Conservation (phyloP, 2,888 invertebrate genomes). For the Epinotia bilunana region DNA sequence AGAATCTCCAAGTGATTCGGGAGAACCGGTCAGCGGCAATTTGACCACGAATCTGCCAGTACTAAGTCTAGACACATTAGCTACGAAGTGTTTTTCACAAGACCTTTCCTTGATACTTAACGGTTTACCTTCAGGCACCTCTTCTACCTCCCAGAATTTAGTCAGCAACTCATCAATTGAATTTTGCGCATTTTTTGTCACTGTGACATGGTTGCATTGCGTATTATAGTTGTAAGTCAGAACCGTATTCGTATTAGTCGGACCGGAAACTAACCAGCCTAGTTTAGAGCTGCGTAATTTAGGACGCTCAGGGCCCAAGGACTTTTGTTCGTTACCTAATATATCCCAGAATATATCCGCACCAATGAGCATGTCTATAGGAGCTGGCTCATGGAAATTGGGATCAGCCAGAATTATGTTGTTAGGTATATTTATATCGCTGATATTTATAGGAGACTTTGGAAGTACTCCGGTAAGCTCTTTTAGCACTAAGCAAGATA, state of each 20-base stretch:
- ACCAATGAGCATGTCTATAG: slow-evolving; percentile 37
- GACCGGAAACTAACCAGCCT: slow-evolving; percentile 26
- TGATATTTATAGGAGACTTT: slow-evolving; percentile 24
- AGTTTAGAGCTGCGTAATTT: slow-evolving; percentile 22
- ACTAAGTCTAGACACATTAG: slow-evolving; percentile 25
- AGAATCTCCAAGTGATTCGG: slow-evolving; percentile 44
- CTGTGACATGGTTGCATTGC: slow-evolving; percentile 8
- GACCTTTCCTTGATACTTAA: slow-evolving; percentile 3
- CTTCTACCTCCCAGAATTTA: slow-evolving; percentile 32
- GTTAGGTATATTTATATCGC: slow-evolving; percentile 30
- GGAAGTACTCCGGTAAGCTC: slow-evolving; percentile 43
- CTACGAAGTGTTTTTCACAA: slow-evolving; percentile 35
- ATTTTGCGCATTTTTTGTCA: slow-evolving; percentile 5
- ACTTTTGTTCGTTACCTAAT: slow-evolving; percentile 28
- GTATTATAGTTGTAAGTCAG: too few relatives aligned
- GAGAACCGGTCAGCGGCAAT: slow-evolving; percentile 21
- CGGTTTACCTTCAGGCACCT: slow-evolving; percentile 9
- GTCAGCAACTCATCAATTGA: not conserved
- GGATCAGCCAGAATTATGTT: slow-evolving; percentile 41
- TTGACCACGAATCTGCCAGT: slow-evolving; percentile 39
- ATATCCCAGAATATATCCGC: slow-evolving; percentile 41
- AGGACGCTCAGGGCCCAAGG: slow-evolving; percentile 27
- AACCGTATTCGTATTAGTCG: not conserved
- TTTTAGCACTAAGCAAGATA: slow-evolving; percentile 39
- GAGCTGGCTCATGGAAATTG: slow-evolving; percentile 30